Evolutionary conservation across 2,797 vertebrate species (phyloP).

Genomic region (Pseudochromis fuscus): DNA sequence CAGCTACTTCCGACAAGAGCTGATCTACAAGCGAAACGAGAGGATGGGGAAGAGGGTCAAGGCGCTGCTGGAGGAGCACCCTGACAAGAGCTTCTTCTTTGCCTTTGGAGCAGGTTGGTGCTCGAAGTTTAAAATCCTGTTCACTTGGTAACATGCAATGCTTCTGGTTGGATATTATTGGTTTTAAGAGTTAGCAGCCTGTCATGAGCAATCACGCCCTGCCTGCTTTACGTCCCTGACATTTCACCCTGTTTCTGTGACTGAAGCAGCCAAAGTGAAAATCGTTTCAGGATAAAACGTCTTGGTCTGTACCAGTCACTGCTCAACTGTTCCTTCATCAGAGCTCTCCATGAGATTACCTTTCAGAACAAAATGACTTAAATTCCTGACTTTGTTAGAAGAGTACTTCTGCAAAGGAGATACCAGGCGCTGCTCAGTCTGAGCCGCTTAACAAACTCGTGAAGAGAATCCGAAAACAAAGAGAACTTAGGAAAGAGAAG

Average conservation of each 20-base stretch:
- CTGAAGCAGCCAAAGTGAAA: neutral
- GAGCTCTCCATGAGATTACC: slow-evolving; percentile 56
- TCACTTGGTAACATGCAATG: neutral
- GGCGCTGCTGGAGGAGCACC: slow-evolving; percentile 88
- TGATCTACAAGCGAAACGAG: slow-evolving; percentile 92
- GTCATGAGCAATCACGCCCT: too few species aligned
- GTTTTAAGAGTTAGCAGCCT: too few species aligned
- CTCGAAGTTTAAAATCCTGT: neutral
- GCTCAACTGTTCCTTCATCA: slow-evolving; percentile 19
- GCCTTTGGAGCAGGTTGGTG: slow-evolving; percentile 92
- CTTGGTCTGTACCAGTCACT: slow-evolving; percentile 30
- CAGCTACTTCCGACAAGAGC: slow-evolving; percentile 90
- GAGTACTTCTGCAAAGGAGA: slow-evolving; percentile 37
- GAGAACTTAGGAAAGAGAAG: slow-evolving; percentile 13
- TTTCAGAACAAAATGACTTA: slow-evolving; percentile 52
- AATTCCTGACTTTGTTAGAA: slow-evolving; percentile 60
- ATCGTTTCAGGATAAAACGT: neutral
- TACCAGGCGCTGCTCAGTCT: slow-evolving; percentile 37
- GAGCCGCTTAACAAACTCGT: slow-evolving; percentile 52
- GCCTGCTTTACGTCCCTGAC: too few species aligned
- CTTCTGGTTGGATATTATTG: too few species aligned
- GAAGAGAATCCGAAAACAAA: slow-evolving; percentile 36
- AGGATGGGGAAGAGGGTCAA: slow-evolving; percentile 90
- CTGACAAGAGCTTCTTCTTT: slow-evolving; percentile 93
- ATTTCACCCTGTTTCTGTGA: neutral